Conservation (phyloP, 2,888 invertebrate species). For the Lepidonotus clava region DNA sequence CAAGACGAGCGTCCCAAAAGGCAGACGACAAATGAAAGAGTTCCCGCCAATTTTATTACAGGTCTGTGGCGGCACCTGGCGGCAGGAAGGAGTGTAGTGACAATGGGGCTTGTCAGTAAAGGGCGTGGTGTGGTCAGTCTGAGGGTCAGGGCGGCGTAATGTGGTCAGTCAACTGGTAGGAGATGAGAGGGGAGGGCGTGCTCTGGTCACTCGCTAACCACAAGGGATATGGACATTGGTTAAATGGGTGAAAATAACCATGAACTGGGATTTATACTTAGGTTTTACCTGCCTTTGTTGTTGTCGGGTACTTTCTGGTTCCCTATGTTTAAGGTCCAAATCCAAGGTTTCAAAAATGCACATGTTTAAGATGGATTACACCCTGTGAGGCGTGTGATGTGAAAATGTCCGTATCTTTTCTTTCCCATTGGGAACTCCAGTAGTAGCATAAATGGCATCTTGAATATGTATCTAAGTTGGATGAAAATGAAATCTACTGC, state of each 20-base stretch:
- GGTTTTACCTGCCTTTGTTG: not conserved
- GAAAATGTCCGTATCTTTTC: no score
- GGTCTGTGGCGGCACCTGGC: constrained; percentile 28
- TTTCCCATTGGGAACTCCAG: no score
- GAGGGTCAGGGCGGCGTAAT: not conserved
- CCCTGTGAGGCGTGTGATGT: not conserved
- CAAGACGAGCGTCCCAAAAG: not conserved
- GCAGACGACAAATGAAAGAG: constrained; percentile 33
- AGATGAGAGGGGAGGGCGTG: constrained; percentile 10
- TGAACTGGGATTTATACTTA: not conserved
- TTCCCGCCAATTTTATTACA: not conserved
- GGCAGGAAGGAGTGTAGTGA: not conserved
- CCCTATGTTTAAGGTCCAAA: not conserved
- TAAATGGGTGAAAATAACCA: constrained; percentile 15
- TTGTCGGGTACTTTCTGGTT: no score
- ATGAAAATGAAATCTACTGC: no score
- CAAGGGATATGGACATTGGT: not conserved
- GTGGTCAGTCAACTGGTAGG: not conserved
- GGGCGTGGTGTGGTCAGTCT: constrained; percentile 1
- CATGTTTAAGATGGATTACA: not conserved
- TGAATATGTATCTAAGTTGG: no score
- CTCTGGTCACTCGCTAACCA: not conserved
- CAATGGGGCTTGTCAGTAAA: constrained; percentile 6
- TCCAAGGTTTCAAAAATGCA: not conserved
- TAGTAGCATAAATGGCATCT: no score